phyloP scores from a whole-genome alignment of 2,888 invertebrate genomes.

The Gryllus longicercus region DNA sequence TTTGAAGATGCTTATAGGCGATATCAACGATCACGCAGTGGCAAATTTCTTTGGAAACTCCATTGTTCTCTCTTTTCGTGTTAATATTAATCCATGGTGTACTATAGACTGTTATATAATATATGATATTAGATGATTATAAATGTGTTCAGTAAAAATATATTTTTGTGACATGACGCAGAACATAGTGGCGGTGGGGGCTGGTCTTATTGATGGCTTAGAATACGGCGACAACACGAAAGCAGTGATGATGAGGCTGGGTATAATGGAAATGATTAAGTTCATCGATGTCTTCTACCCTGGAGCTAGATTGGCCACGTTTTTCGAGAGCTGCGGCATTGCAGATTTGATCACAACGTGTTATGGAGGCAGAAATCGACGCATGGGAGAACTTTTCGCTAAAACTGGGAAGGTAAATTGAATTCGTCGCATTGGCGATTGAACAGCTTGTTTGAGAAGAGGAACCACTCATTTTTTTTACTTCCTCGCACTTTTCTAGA shows the following conservation, averaged over 20 bases:
- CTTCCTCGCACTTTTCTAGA: no score
- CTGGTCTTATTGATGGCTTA: conserved; percentile 66
- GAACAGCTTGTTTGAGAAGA: no score
- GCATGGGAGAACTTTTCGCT: conserved; percentile 61
- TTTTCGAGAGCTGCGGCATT: conserved; percentile 68
- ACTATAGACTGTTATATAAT: background rate
- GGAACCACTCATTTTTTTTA: no score
- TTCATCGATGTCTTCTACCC: conserved; percentile 58
- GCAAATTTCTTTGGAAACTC: no score
- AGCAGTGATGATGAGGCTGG: conserved; percentile 65
- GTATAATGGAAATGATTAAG: conserved; percentile 65
- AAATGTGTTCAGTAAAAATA: conserved; percentile 19
- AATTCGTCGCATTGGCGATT: no score
- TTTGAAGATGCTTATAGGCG: background rate
- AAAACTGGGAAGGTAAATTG: conserved; percentile 54
- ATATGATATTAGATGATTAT: conserved; percentile 26
- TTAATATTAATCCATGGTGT: background rate
- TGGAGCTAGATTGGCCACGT: conserved; percentile 56
- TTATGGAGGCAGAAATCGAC: conserved; percentile 64
- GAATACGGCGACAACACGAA: conserved; percentile 65
- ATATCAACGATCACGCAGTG: background rate
- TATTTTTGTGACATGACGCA: conserved; percentile 38
- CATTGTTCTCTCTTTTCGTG: no score
- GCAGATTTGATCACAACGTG: conserved; percentile 69
- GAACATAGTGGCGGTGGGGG: conserved; percentile 67